Evolutionary conservation across 2,888 invertebrate genomes (phyloP).

Genomic region (Rhamphomyia laevipes): DNA sequence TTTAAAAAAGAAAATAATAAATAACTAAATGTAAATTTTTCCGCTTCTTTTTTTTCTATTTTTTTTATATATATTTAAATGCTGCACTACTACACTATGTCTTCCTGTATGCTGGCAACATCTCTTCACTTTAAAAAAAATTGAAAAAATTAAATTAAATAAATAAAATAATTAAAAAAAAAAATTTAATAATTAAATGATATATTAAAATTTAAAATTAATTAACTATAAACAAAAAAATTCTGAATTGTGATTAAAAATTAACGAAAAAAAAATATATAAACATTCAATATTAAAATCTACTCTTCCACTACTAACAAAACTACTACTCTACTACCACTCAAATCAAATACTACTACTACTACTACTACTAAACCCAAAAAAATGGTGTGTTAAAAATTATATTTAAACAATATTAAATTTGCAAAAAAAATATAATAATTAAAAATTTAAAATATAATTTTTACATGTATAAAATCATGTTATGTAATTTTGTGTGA

Average conservation of each 20-base stretch:
- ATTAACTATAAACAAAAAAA: background rate
- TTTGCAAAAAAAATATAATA: too few species aligned
- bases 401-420: too few species aligned
- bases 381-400: background rate
- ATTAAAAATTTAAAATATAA: too few species aligned
- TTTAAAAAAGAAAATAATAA: background rate
- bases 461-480: too few species aligned
- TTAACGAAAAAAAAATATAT: background rate
- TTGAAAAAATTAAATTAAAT: background rate
- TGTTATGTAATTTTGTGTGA: too few species aligned
- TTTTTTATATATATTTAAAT: background rate
- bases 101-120: constrained; percentile 1
- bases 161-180: background rate
- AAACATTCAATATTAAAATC: background rate
- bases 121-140: background rate
- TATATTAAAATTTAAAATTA: background rate
- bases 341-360: too few species aligned
- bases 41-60: background rate
- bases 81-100: background rate
- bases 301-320: too few species aligned
- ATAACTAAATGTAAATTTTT: background rate
- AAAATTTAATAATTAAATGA: too few species aligned
- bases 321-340: too few species aligned
- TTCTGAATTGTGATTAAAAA: background rate
- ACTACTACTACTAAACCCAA: background rate